These are phyloP conservation scores for Periplaneta americana DNA, from an alignment of 1,140 invertebrate genomes.

Conservation along the genomic window DNA sequence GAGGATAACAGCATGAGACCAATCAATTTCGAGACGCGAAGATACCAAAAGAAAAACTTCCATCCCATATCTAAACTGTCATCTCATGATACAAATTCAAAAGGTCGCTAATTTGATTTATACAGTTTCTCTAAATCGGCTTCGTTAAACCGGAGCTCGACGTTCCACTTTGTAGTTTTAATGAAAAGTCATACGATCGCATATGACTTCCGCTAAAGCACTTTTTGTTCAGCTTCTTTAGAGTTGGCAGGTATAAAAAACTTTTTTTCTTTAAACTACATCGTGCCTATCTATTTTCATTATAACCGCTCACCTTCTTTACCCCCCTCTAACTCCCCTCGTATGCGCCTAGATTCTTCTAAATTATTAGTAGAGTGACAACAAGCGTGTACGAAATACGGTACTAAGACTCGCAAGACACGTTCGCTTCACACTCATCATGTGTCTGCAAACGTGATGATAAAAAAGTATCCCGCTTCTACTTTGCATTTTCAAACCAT, in stretches of 20 bases:
- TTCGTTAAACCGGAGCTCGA: no score
- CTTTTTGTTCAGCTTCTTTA: neutral
- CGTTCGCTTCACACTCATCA: neutral
- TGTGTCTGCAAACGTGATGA: neutral
- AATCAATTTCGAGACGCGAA: no score
- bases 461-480: neutral
- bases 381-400: neutral
- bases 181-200: neutral
- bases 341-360: neutral
- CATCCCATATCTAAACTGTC: no score
- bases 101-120: no score
- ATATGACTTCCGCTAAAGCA: neutral
- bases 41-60: no score
- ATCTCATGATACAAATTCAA: no score
- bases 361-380: neutral
- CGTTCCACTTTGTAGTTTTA: no score
- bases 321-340: neutral
- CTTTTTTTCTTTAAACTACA: neutral
- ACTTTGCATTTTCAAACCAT: conserved; percentile 8
- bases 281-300: neutral
- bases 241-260: neutral
- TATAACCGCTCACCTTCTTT: neutral
- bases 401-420: neutral
- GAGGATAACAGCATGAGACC: no score
- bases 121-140: no score